Base-by-base conservation (phyloP, 1,140 invertebrate species). In the Polypedilum vanderplanki region DNA sequence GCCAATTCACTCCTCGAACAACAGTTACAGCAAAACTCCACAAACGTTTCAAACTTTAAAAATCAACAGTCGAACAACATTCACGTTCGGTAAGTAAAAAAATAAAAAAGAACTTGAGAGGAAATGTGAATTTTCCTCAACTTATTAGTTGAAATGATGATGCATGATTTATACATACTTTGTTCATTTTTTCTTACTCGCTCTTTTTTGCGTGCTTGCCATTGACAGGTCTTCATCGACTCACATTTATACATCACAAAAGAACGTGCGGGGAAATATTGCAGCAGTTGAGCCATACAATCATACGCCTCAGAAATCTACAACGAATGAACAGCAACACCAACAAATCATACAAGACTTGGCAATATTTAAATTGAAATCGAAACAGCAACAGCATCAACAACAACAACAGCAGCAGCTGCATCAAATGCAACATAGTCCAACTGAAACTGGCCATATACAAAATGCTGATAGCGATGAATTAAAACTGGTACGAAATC, bases 211-310 rank as follows among this genome's bases (percentile, higher is more conserved):
- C 15, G 5, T n/a, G 9, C 57, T 24, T 33, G 22, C 70, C 12
- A 15, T 73, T 12, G 67, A 40, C 74, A 41, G 57, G n/a, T 65
- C 73, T 41, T 75, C 76, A 22, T 77, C 75, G 18, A 75, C 75
- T 73, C 73, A 65, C 74, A 75, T 75, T n/a, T 77, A 77, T 74
- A 74, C 76, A 65, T 65, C 74, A 17, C 75, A 77, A 41, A 64
- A 74, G 22, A 41, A 75, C 15, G 17, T 85, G 78, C 80, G 87
- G 78, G 89, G 90, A 20, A 94, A 94, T 80, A 90, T 96, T 74
- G 94, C 93, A 1, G 93, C 94, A 7, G 92, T 96, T 1, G 94
- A 96, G 79, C 94, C 94, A 0, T 95, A 94, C 79, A 94, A 94
- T 78, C 91, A 93, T 79, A 90, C 92, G 78, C 91, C 91, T 8